Percentiles rank a stretch among this genome's conserved stretches.
Conservation (phyloP, 1,140 invertebrate species). For the Drosophila takahashii region DNA sequence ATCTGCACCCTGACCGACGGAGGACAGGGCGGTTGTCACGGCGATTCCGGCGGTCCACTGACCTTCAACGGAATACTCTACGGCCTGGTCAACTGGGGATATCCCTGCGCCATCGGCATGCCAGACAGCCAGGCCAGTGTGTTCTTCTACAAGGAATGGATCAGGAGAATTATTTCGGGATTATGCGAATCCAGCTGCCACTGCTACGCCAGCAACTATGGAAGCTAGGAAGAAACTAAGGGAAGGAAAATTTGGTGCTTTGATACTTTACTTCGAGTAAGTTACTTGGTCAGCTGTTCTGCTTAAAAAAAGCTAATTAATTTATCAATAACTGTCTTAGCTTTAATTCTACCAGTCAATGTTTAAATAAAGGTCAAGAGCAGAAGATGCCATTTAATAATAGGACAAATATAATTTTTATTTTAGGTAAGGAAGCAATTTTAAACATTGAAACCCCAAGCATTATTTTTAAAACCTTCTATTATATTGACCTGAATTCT, state of each 20-base stretch:
- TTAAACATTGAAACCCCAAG: too few relatives aligned
- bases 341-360: neutral
- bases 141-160: slow-evolving; percentile 60
- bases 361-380: neutral
- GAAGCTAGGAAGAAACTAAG: neutral
- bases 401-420: too few relatives aligned
- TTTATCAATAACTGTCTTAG: neutral
- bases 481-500: too few relatives aligned
- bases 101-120: slow-evolving; percentile 85
- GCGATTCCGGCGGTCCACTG: slow-evolving; percentile 85
- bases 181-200: slow-evolving; percentile 50
- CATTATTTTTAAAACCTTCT: too few relatives aligned
- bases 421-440: too few relatives aligned
- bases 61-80: slow-evolving; percentile 74
- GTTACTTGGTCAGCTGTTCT: neutral
- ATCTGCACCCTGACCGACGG: slow-evolving; percentile 87
- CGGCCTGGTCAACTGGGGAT: slow-evolving; percentile 86
- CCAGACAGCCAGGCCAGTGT: slow-evolving; percentile 84
- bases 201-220: slow-evolving; percentile 76
- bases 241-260: neutral
- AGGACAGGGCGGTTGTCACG: slow-evolving; percentile 87
- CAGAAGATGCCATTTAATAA: too few relatives aligned
- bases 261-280: neutral
- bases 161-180: slow-evolving; percentile 20
- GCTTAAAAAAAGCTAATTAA: neutral